Conservation (phyloP, 2,113 vertebrate species). For the Ondatra zibethicus region DNA sequence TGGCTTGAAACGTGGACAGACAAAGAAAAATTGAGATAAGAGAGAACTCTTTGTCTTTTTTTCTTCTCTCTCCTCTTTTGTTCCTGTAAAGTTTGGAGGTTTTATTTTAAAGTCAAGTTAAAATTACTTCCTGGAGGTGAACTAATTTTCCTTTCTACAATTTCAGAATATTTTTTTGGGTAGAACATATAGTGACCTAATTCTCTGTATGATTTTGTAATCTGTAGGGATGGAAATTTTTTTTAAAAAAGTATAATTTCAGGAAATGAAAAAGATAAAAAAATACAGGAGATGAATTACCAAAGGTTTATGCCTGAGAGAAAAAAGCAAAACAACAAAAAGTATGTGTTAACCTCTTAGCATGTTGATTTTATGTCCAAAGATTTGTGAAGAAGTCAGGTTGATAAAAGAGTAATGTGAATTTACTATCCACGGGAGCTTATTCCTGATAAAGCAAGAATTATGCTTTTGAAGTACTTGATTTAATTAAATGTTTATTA, state of each 20-base stretch:
- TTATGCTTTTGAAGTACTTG: slow-evolving; percentile 28
- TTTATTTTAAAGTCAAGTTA: slow-evolving; percentile 57
- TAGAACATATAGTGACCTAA: slow-evolving; percentile 58
- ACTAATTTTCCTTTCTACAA: slow-evolving; percentile 52
- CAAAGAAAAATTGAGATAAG: not conserved
- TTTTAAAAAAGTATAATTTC: not conserved
- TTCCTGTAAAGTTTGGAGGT: not conserved
- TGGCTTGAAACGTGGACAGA: not conserved
- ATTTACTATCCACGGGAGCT: not conserved
- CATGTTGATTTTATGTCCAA: slow-evolving; percentile 7
- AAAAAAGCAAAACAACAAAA: not conserved
- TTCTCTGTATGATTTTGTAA: slow-evolving; percentile 63
- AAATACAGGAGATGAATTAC: not conserved
- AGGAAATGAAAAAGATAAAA: not conserved
- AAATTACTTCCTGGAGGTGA: slow-evolving; percentile 71
- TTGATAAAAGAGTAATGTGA: not conserved
- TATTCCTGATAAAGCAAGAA: not conserved
- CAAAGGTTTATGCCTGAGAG: not conserved
- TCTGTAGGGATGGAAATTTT: slow-evolving; percentile 42
- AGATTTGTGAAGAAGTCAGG: not conserved
- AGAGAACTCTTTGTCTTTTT: not conserved
- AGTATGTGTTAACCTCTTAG: not conserved
- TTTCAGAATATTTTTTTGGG: slow-evolving; percentile 57
- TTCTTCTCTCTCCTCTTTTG: not conserved
- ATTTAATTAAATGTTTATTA: slow-evolving; percentile 57